A percentile compares a stretch with the other conserved stretches of the same genome.
Evolutionary conservation across 2,888 invertebrate species (phyloP).

Genomic region (Heteromyza rotundicornis): DNA sequence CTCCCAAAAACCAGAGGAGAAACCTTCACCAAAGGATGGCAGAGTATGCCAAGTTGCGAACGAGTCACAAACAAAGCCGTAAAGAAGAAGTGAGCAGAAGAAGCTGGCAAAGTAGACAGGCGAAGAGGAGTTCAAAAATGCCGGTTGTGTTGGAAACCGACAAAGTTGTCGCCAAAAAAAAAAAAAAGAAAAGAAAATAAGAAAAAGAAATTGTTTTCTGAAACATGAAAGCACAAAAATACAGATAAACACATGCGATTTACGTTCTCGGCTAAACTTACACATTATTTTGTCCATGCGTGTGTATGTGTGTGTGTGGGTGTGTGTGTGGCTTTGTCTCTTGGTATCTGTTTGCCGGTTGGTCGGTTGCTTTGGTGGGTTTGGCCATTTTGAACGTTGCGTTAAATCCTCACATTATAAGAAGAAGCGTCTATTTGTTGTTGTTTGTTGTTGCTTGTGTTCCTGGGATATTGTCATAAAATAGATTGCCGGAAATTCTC

Average conservation of each 20-base stretch:
- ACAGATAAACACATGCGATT: no score
- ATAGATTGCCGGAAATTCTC: slow-evolving; percentile 2
- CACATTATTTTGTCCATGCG: background rate
- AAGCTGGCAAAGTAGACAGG: background rate
- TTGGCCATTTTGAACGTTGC: background rate
- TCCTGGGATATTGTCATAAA: background rate
- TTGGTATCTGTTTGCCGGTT: background rate
- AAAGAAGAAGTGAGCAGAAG: background rate
- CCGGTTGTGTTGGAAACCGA: no score
- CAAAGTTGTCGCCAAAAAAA: no score
- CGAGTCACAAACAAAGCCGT: slow-evolving; percentile 4
- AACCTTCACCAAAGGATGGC: background rate
- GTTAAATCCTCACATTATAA: no score
- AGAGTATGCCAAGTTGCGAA: slow-evolving; percentile 9
- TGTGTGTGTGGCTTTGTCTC: background rate
- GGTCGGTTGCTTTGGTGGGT: background rate
- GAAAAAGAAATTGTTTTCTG: no score
- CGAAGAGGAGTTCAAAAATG: no score
- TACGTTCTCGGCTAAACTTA: no score
- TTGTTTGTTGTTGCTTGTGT: background rate
- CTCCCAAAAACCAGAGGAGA: background rate
- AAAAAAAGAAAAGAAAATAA: no score
- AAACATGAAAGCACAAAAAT: no score
- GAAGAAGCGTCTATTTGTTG: no score
- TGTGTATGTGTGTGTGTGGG: background rate